These are phyloP conservation scores for Capreolus pygargus DNA, from an alignment of 2,113 vertebrate genomes.

Conservation along the genomic window DNA sequence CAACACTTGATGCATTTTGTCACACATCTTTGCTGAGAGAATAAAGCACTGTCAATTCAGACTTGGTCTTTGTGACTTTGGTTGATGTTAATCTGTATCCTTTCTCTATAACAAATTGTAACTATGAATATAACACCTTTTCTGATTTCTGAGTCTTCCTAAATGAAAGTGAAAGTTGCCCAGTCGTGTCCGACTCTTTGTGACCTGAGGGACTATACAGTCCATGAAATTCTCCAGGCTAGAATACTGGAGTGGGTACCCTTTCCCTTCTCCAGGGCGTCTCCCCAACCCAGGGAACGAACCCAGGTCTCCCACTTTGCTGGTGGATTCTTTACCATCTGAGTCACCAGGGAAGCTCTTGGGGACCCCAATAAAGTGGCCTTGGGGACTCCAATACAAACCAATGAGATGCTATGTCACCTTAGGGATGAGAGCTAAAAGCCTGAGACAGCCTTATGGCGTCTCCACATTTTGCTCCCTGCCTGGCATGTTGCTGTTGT, in stretches of 20 bases:
- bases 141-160: not conserved
- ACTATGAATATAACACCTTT: not conserved
- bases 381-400: not conserved
- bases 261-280: not conserved
- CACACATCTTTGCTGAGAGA: not conserved
- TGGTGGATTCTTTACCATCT: not conserved
- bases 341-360: not conserved
- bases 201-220: not conserved
- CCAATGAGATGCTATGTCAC: not conserved
- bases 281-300: not conserved
- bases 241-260: not conserved
- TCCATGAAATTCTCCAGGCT: not conserved
- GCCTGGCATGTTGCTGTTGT: not conserved
- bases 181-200: not conserved
- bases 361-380: not conserved
- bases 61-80: not conserved
- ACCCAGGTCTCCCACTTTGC: not conserved
- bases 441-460: fast-evolving
- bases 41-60: not conserved
- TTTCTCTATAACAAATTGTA: not conserved
- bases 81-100: not conserved
- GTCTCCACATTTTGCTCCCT: not conserved
- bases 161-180: not conserved
- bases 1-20: not conserved
- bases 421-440: not conserved